phyloP scores from a whole-genome alignment of 2,113 vertebrate genomes.

The Fulmarus glacialis region DNA sequence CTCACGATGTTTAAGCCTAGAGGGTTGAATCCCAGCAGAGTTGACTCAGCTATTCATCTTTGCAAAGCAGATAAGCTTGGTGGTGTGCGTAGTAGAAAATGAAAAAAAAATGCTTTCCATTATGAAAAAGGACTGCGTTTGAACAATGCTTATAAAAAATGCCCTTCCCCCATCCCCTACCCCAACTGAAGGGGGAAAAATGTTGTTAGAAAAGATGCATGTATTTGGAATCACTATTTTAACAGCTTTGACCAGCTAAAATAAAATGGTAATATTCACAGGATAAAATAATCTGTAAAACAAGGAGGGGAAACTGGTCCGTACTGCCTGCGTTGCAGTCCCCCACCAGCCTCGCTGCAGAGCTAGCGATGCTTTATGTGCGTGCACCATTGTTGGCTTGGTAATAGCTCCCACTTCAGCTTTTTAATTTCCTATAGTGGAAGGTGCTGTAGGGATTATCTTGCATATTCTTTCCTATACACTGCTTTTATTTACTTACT shows the following conservation, averaged over 20 bases:
- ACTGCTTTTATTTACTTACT: neutral
- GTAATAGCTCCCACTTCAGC: neutral
- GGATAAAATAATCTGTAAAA: neutral
- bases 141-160: neutral
- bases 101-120: neutral
- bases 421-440: neutral
- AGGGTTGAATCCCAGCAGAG: neutral
- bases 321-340: accelerated
- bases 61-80: neutral
- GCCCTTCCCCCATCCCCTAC: neutral
- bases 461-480: neutral
- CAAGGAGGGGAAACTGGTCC: neutral
- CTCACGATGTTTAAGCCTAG: neutral
- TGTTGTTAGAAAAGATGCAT: neutral
- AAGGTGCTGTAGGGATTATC: neutral
- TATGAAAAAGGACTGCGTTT: neutral
- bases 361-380: accelerated
- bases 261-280: neutral
- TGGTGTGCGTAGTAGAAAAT: neutral
- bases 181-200: neutral
- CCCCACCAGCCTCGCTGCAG: neutral
- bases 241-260: neutral
- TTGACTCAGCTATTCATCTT: slow-evolving; percentile 40
- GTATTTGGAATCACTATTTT: neutral
- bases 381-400: accelerated